phyloP scores from a whole-genome alignment of 1,140 invertebrate species.

The Temnothorax longispinosus region DNA sequence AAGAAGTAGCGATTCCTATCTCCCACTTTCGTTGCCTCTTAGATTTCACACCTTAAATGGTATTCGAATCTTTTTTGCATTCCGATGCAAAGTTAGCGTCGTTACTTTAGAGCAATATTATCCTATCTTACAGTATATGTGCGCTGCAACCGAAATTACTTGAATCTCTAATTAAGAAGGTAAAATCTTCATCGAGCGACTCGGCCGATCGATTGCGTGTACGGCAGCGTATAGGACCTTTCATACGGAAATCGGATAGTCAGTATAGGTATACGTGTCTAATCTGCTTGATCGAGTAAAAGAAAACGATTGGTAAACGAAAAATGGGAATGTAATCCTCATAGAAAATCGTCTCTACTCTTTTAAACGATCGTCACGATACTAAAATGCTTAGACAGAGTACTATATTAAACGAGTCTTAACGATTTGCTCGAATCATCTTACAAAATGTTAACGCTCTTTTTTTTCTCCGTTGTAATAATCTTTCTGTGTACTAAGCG shows the following conservation, averaged over 20 bases:
- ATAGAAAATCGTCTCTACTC: slow-evolving; percentile 13
- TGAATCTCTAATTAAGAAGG: not conserved
- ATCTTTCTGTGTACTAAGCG: slow-evolving; percentile 14
- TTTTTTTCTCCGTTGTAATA: slow-evolving; percentile 26
- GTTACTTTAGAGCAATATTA: not conserved
- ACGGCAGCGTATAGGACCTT: not conserved
- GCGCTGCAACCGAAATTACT: not conserved
- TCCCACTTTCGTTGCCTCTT: not conserved
- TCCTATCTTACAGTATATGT: not conserved
- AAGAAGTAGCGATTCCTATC: not conserved
- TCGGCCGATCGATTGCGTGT: slow-evolving; percentile 50
- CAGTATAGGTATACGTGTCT: not conserved
- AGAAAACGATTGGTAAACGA: not conserved
- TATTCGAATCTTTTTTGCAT: not conserved
- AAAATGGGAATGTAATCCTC: slow-evolving; percentile 15
- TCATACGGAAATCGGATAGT: not conserved
- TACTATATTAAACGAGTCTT: slow-evolving; percentile 32
- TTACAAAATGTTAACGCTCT: slow-evolving; percentile 40
- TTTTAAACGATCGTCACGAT: slow-evolving; percentile 23
- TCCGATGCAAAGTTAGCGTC: not conserved
- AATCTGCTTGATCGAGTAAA: slow-evolving; percentile 30
- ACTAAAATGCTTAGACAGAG: slow-evolving; percentile 43
- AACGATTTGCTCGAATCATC: not conserved
- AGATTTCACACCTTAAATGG: not conserved
- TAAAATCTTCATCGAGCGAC: slow-evolving; percentile 20